phyloP scores from a whole-genome alignment of 2,113 vertebrate species.

The Tachysurus fulvidraco region DNA sequence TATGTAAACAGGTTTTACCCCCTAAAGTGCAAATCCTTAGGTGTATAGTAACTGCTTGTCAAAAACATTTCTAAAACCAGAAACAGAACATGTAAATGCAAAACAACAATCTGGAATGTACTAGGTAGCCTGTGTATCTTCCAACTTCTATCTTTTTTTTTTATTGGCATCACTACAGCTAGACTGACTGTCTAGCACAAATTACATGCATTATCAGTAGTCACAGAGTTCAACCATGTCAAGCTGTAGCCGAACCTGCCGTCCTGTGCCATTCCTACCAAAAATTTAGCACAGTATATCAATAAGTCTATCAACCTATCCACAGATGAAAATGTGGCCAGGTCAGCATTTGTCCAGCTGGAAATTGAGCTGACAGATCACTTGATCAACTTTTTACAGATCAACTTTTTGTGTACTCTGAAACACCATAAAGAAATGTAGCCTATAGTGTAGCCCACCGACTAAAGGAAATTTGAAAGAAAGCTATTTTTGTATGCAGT shows the following conservation, averaged over 20 bases:
- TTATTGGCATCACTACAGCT: not conserved
- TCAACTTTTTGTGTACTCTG: not conserved
- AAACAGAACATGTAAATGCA: not conserved
- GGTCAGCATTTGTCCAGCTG: not conserved
- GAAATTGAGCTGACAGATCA: not conserved
- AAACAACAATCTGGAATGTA: not conserved
- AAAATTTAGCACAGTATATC: not conserved
- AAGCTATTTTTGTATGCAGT: not conserved
- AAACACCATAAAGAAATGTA: not conserved
- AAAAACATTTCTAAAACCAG: not conserved
- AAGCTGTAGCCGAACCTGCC: not conserved
- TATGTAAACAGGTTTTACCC: not conserved
- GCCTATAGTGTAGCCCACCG: not conserved
- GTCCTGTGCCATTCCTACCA: not conserved
- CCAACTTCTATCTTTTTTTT: not conserved
- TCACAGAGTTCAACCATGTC: not conserved
- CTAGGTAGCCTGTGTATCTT: not conserved
- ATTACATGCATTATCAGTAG: not conserved
- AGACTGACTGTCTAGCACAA: not conserved
- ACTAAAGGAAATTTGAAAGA: not conserved
- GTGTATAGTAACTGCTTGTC: not conserved
- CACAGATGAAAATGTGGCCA: not conserved
- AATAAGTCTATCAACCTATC: not conserved
- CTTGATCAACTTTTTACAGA: no score
- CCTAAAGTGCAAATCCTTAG: not conserved